Evolutionary conservation across 2,888 invertebrate species (phyloP).

Genomic region (Xestia rhomboidea): DNA sequence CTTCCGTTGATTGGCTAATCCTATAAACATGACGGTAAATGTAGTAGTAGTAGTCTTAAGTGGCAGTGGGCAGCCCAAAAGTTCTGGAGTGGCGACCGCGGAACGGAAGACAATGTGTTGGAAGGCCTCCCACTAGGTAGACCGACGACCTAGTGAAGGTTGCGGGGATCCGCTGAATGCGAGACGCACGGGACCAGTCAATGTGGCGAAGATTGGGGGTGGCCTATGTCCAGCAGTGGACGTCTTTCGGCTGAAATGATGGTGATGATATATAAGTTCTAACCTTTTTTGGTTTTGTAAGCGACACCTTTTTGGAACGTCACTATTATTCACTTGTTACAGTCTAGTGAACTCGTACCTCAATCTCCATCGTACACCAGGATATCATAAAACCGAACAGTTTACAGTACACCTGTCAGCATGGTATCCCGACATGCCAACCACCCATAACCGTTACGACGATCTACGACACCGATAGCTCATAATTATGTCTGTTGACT

Average conservation of each 20-base stretch:
- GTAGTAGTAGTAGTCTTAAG: no score
- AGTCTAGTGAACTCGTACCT: slow-evolving; percentile 18
- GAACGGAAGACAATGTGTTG: no score
- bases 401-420: slow-evolving; percentile 73
- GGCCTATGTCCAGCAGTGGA: no score
- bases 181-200: no score
- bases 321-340: background rate
- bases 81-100: no score
- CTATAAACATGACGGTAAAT: background rate
- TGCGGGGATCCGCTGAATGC: no score
- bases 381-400: slow-evolving; percentile 71
- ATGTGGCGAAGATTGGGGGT: no score
- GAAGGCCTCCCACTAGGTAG: no score
- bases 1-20: background rate
- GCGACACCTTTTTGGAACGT: background rate
- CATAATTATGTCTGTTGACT: slow-evolving; percentile 67
- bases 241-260: no score
- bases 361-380: slow-evolving; percentile 58
- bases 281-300: background rate
- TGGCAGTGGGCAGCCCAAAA: no score
- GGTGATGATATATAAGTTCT: background rate
- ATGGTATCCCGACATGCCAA: slow-evolving; percentile 75
- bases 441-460: slow-evolving; percentile 69
- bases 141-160: no score
- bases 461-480: slow-evolving; percentile 69